Conservation (phyloP, 1,140 invertebrate genomes). For the Caerostris darwini region DNA sequence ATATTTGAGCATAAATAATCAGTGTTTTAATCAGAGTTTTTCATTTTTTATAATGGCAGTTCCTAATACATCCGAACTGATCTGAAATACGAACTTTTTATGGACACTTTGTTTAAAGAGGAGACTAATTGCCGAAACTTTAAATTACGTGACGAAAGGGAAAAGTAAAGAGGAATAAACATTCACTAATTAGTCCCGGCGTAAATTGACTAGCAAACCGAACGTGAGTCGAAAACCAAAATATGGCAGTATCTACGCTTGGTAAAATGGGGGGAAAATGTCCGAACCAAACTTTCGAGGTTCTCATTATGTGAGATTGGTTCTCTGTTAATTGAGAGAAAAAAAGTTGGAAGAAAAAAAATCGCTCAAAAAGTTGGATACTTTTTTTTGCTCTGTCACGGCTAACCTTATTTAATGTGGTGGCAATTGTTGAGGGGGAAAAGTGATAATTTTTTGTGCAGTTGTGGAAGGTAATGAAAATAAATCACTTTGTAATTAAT, state of each 20-base stretch:
- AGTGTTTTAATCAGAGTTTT: too few species aligned
- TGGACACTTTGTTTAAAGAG: neutral
- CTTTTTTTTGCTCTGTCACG: neutral
- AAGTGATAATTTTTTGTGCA: constrained; percentile 39
- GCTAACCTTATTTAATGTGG: constrained; percentile 56
- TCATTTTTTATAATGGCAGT: neutral
- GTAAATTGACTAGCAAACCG: constrained; percentile 28
- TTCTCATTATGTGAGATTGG: constrained; percentile 49
- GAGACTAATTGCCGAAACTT: constrained; percentile 31
- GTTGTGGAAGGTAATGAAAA: constrained; percentile 60
- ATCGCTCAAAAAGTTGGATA: neutral
- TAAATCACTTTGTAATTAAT: constrained; percentile 67
- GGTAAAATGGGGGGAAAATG: neutral
- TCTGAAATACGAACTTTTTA: neutral
- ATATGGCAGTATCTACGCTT: neutral
- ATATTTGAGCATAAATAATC: too few species aligned
- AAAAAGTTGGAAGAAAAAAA: constrained; percentile 1
- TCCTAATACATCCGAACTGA: neutral
- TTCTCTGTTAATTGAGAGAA: constrained; percentile 46
- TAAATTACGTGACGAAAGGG: constrained; percentile 48
- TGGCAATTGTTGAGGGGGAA: constrained; percentile 27
- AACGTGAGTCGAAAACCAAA: constrained; percentile 50
- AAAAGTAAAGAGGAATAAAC: constrained; percentile 49
- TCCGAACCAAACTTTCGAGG: neutral
- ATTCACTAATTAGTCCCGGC: constrained; percentile 56